Evolutionary conservation across 1,140 invertebrate species (phyloP).

Genomic region (Palaemon carinicauda): DNA sequence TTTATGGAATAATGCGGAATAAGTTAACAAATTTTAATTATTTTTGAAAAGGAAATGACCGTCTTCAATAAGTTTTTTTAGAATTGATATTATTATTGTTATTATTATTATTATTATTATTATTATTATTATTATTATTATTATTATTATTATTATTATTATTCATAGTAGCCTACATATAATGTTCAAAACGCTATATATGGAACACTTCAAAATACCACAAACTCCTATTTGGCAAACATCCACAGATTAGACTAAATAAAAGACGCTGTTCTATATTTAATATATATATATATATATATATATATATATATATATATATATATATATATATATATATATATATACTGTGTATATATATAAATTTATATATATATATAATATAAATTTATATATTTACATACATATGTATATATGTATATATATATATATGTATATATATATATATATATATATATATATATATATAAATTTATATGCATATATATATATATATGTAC

Average conservation of each 20-base stretch:
- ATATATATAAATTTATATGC: background rate
- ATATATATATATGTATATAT: background rate
- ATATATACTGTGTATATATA: background rate
- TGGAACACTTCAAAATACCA: too few species aligned
- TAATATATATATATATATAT: slow-evolving; percentile 22
- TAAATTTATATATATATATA: background rate
- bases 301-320: slow-evolving; percentile 16
- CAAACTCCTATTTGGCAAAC: too few species aligned
- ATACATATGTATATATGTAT: background rate
- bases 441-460: too few species aligned
- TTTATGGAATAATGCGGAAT: too few species aligned
- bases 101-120: background rate
- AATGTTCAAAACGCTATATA: too few species aligned
- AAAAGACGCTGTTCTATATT: background rate
- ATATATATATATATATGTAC: background rate
- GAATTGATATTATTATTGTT: background rate
- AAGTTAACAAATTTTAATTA: too few species aligned
- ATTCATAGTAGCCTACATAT: background rate
- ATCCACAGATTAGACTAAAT: too few species aligned
- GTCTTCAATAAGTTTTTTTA: too few species aligned
- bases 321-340: background rate
- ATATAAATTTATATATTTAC: background rate
- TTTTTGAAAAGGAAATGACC: too few species aligned
- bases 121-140: background rate
- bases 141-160: background rate